These are phyloP conservation scores for Pyxicephalus adspersus DNA, from an alignment of 2,113 vertebrate species.

Conservation along the genomic window DNA sequence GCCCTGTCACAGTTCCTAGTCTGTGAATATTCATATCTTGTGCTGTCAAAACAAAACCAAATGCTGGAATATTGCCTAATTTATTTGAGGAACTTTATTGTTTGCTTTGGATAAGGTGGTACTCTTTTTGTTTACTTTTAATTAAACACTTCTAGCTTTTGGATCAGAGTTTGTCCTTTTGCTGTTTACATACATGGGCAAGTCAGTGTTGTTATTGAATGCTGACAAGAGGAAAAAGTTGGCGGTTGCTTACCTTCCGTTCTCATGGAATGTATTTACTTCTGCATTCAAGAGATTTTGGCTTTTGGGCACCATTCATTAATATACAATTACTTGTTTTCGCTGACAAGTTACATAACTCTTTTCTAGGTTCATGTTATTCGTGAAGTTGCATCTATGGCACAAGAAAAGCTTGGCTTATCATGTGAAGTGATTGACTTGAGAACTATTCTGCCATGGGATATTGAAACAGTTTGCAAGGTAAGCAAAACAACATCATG, in stretches of 20 bases:
- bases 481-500: conserved; percentile 66
- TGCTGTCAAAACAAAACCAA: too few species aligned
- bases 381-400: conserved; percentile 91
- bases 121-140: too few species aligned
- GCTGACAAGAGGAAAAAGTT: neutral
- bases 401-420: conserved; percentile 94
- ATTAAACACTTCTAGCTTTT: too few species aligned
- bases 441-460: conserved; percentile 95
- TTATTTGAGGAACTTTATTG: too few species aligned
- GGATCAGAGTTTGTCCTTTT: neutral
- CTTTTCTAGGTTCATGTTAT: conserved; percentile 88
- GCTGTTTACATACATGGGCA: neutral
- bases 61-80: too few species aligned
- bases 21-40: too few species aligned
- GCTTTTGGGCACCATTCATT: neutral
- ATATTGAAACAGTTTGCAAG: conserved; percentile 92
- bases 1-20: too few species aligned
- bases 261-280: conserved; percentile 1
- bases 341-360: conserved; percentile 15
- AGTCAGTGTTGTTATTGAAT: neutral
- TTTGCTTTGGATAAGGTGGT: too few species aligned
- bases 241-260: neutral
- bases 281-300: neutral
- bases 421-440: conserved; percentile 97
- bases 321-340: neutral